These are phyloP conservation scores for Lagria hirta DNA, from an alignment of 2,888 invertebrate species.

Conservation along the genomic window DNA sequence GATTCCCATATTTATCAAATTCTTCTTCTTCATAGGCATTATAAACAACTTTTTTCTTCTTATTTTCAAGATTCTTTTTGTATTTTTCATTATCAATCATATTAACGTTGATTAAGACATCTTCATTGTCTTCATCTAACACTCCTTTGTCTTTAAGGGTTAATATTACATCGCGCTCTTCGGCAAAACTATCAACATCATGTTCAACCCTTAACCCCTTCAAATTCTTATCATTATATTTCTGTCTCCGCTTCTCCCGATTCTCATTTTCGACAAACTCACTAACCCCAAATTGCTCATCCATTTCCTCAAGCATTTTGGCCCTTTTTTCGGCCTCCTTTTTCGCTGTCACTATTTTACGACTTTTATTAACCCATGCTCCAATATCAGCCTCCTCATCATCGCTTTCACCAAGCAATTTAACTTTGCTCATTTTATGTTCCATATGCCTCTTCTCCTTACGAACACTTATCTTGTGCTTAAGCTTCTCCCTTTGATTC, in stretches of 20 bases:
- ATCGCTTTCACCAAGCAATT: constrained; percentile 70
- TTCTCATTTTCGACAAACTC: constrained; percentile 81
- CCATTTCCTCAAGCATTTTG: constrained; percentile 91
- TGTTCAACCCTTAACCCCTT: constrained; percentile 87
- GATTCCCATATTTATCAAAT: constrained; percentile 67
- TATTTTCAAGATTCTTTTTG: constrained; percentile 80
- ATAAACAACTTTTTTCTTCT: constrained; percentile 83
- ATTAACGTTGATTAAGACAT: constrained; percentile 90
- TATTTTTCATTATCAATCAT: constrained; percentile 82
- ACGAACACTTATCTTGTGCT: constrained; percentile 73
- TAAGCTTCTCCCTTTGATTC: constrained; percentile 76
- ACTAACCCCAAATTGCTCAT: constrained; percentile 89
- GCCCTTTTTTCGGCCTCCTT: constrained; percentile 85
- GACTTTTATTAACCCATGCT: constrained; percentile 84
- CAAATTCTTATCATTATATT: constrained; percentile 73
- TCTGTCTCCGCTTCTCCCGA: constrained; percentile 58
- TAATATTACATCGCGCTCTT: constrained; percentile 83
- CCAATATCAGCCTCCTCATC: constrained; percentile 73
- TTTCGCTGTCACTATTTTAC: constrained; percentile 76
- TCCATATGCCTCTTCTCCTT: constrained; percentile 80
- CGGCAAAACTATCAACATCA: constrained; percentile 65
- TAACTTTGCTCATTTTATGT: constrained; percentile 62
- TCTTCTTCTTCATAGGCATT: constrained; percentile 83
- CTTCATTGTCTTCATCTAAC: constrained; percentile 77
- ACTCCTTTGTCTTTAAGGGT: constrained; percentile 93